phyloP scores from a whole-genome alignment of 2,888 invertebrate species.

The Melitaea athalia region DNA sequence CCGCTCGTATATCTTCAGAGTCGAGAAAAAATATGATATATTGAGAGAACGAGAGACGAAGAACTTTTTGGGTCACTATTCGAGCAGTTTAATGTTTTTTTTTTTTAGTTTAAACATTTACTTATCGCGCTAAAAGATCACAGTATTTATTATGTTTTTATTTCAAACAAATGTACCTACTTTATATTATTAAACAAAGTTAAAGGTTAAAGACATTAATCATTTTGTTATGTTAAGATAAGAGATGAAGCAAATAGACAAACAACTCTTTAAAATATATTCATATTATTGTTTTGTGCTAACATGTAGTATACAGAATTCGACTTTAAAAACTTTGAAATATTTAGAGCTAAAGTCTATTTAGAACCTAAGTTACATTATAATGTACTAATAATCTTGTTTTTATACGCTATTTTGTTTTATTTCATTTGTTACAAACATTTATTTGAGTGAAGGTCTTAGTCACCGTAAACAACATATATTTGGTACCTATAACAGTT shows the following conservation, averaged over 20 bases:
- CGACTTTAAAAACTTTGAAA: not conserved
- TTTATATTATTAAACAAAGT: no score
- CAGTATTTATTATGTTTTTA: not conserved
- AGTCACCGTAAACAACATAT: not conserved
- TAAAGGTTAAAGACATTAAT: no score
- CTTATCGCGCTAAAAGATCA: slow-evolving; percentile 48
- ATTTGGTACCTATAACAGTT: not conserved
- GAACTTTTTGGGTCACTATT: slow-evolving; percentile 70
- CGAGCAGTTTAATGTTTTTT: slow-evolving; percentile 63
- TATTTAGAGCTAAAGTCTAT: not conserved
- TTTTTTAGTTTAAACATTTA: slow-evolving; percentile 61
- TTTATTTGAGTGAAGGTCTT: slow-evolving; percentile 8
- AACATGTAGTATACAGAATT: not conserved
- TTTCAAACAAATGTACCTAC: not conserved
- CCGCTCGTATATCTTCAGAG: slow-evolving; percentile 74
- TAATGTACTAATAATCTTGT: slow-evolving; percentile 4
- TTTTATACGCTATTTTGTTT: not conserved
- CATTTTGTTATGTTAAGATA: no score
- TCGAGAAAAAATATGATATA: slow-evolving; percentile 80
- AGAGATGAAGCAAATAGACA: no score
- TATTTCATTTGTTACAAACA: not conserved
- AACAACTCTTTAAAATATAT: no score
- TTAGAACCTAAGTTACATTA: not conserved
- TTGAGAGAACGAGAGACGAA: slow-evolving; percentile 76
- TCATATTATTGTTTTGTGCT: no score